Conservation (phyloP, 2,888 invertebrate genomes). For the Oxyteleia sp. region DNA sequence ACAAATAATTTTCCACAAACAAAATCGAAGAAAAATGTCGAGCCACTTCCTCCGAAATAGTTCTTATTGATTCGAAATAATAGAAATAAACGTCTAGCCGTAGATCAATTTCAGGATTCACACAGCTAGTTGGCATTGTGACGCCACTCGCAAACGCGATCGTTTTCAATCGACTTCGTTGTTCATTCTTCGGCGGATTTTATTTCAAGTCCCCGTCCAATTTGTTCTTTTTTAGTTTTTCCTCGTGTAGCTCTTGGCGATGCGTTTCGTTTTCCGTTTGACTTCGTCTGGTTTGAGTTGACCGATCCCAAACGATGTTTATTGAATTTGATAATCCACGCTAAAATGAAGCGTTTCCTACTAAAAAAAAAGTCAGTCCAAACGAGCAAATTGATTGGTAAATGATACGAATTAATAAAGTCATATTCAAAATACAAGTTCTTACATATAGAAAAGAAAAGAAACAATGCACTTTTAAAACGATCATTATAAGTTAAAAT, state of each 20-base stretch:
- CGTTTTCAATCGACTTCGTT: conserved; percentile 70
- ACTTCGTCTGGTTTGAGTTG: conserved; percentile 56
- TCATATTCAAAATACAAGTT: too few relatives aligned
- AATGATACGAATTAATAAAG: too few relatives aligned
- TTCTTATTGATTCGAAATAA: conserved; percentile 59
- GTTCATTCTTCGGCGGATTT: conserved; percentile 72
- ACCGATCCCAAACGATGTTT: conserved; percentile 55
- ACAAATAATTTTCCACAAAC: too few relatives aligned
- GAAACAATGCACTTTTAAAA: too few relatives aligned
- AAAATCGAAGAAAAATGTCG: too few relatives aligned
- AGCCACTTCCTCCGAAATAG: conserved; percentile 19
- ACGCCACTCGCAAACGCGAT: conserved; percentile 60
- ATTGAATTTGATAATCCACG: conserved; percentile 47
- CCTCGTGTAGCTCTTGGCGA: conserved; percentile 43
- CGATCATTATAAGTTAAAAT: too few relatives aligned
- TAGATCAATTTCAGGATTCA: conserved; percentile 55
- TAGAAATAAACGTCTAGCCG: conserved; percentile 43
- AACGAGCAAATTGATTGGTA: too few relatives aligned
- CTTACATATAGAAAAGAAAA: too few relatives aligned
- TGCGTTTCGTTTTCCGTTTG: conserved; percentile 70
- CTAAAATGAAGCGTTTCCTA: conserved; percentile 19
- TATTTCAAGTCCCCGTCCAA: conserved; percentile 72
- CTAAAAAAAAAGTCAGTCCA: background rate
- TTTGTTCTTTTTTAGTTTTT: conserved; percentile 61
- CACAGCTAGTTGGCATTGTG: conserved; percentile 62